These are phyloP conservation scores for Xenopus tropicalis DNA, from an alignment of 2,113 vertebrate species.

Conservation along the genomic window UCB_Xtro_10.0 CM004450.2:123351501-123352000, in stretches of 20 bases:
- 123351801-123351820: not conserved
- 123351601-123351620: not conserved
- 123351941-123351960: not conserved
- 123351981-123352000: not conserved
- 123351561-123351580: not conserved
- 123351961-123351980: not conserved
- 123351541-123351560: not conserved
- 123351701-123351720: not conserved
- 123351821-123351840: not conserved
- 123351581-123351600: not conserved
- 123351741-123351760: not conserved
- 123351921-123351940: not conserved
- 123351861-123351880: no score
- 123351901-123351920: not conserved
- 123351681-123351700: not conserved
- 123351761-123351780: not conserved
- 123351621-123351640: not conserved
- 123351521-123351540: constrained; percentile 5
- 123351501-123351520: not conserved
- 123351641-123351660: not conserved
- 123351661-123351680: not conserved
- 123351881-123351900: not conserved
- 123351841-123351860: no score
- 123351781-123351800: not conserved
- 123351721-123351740: constrained; percentile 5